These are phyloP conservation scores for Tridacna gigas DNA, from an alignment of 2,888 invertebrate genomes.

Conservation along the genomic window DNA sequence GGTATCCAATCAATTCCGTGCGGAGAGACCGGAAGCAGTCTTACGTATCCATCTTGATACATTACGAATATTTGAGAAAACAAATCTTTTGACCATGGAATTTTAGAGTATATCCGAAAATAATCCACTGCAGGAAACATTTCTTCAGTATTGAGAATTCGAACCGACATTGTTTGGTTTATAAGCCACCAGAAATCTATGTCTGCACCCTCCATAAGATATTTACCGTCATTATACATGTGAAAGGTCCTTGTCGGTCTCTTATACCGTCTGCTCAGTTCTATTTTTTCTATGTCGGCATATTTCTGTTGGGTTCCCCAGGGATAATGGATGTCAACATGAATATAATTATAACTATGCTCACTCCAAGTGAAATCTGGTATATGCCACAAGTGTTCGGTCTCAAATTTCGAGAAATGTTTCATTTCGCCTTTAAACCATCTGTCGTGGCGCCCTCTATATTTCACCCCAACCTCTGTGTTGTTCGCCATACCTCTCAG, in stretches of 20 bases:
- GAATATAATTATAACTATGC: slow-evolving; percentile 26
- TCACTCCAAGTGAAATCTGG: slow-evolving; percentile 45
- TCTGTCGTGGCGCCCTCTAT: slow-evolving; percentile 15
- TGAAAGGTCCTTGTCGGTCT: slow-evolving; percentile 29
- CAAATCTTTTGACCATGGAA: slow-evolving; percentile 60
- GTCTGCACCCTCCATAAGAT: slow-evolving; percentile 37
- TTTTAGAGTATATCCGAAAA: slow-evolving; percentile 51
- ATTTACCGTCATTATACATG: slow-evolving; percentile 41
- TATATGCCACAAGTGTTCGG: slow-evolving; percentile 34
- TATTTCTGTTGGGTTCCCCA: slow-evolving; percentile 1
- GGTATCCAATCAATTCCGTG: slow-evolving; percentile 69
- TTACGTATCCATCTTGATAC: slow-evolving; percentile 66
- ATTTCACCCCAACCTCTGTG: slow-evolving; percentile 22
- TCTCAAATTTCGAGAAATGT: neutral
- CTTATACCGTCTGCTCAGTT: slow-evolving; percentile 24
- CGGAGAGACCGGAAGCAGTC: slow-evolving; percentile 58
- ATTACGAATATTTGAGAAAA: slow-evolving; percentile 67
- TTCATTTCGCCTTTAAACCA: slow-evolving; percentile 21
- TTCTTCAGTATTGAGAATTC: slow-evolving; percentile 45
- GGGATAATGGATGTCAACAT: slow-evolving; percentile 24
- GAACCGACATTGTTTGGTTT: slow-evolving; percentile 60
- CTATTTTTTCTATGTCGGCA: slow-evolving; percentile 37
- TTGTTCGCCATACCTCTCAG: slow-evolving; percentile 12
- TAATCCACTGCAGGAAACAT: slow-evolving; percentile 53
- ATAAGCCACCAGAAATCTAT: slow-evolving; percentile 58